Base-by-base conservation (phyloP, 2,797 vertebrate genomes). In the Acipenser transmontanus region DNA sequence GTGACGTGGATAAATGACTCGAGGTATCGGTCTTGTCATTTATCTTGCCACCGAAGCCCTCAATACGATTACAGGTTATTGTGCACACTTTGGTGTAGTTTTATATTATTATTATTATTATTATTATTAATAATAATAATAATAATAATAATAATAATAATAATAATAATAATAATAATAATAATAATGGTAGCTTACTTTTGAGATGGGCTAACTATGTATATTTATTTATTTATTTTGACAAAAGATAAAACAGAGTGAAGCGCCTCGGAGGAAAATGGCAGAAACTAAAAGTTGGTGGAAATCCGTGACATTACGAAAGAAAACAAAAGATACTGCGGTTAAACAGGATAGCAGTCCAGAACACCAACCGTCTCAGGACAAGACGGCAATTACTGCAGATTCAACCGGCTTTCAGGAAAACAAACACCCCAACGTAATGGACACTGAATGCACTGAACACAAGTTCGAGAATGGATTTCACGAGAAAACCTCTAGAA, bases 271-370 rank as follows among this genome's bases (percentile, higher is more conserved):
- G 6, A 47, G 14, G 47, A 57, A 73, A 52, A 94, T 94, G 93
- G 86, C 92, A 2, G 87, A 92, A 52, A 87, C 81, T 73, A 8
- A 66, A 14, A 79, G 85, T 34, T 97, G 95, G 95, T 98, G 95
- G 96, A 95, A 89, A 77, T 85, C 92, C 1, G 88, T 98, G 66
- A 81, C 89, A 62, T 68, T 71, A 61, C 88, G 87, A 62, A 97
- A 93, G 84, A 92, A 87, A 72, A 83, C 82, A 70, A 92, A 89
- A 65, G 91, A 95, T 3, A 50, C 62, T 14, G 68, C 63, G 34
- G 34, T 34, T 61, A 70, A 56, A 60, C 49, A 82, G 10, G 68
- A 81, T 14, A 68, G 70, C 47, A 50, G 7, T 9, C 1, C 57
- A 0, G 79, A 83, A 34, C 76, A 66, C 67, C 68, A 59, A 1